Base-by-base conservation (phyloP, 2,888 invertebrate species). In the Eupithecia tripunctaria region DNA sequence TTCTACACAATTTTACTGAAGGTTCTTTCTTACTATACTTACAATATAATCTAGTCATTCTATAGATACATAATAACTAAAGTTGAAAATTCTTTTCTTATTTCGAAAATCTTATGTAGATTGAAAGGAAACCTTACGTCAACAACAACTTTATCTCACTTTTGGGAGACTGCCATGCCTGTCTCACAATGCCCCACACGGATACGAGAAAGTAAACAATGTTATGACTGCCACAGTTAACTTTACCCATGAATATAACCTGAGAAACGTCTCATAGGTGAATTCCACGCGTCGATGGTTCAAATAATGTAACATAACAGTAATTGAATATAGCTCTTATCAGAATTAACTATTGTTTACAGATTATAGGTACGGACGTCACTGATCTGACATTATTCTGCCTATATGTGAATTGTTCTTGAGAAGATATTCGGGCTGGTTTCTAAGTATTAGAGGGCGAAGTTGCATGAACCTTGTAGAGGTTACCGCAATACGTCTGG, bases 311-410 rank as follows among this genome's bases (percentile, higher is more conserved):
- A 80, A 72, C 82, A 79, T 82, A 79, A 73, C 81, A 79, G 83
- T 82, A 80, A 83, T 83, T 83, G 81, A 81, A 85, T 82, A 84
- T 76, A 69, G 73, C 77, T 82, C 80, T 79, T 80, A 80, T 79
- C 83, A 72, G 75, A 81, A 82, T 82, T 79, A 80, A 82, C 82
- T 81, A 84, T 86, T 86, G 85, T 84, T 84, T 80, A 79, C 81
- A 14, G 21, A 51, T 25, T 25, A 25, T 25, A 56, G 64, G 69
- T 71, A 72, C 21, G 10, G 7, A 56, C 21, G 80, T 82, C 81
- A 83, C 82, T 84, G 76, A 81, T 79, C 77, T 75, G 76, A 80
- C 76, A 78, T n/a, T 59, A 27, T 56, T 62, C 43, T 56, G 66
- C 36, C 62, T 68, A 71, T 73, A 74, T 73, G 71, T 71, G 47